These are phyloP conservation scores for Platypus cylindrus DNA, from an alignment of 2,888 invertebrate species.

Conservation along the genomic window DNA sequence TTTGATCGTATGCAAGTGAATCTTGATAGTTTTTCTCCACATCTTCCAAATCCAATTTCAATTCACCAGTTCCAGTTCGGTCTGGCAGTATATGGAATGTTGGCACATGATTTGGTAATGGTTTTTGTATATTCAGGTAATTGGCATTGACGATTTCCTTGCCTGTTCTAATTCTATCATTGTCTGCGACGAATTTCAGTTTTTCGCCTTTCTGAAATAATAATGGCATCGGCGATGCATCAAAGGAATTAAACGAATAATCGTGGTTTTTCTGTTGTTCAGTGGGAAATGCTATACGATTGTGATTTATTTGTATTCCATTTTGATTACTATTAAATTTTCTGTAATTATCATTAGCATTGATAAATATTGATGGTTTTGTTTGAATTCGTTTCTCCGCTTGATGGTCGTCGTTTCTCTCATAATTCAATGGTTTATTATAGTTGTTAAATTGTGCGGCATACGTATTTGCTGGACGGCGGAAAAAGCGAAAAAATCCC, in stretches of 20 bases:
- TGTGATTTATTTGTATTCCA: not conserved
- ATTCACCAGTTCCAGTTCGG: slow-evolving; percentile 40
- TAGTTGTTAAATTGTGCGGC: slow-evolving; percentile 18
- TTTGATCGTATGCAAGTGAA: slow-evolving; percentile 7
- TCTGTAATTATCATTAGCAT: slow-evolving; percentile 2
- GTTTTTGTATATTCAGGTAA: slow-evolving; percentile 25
- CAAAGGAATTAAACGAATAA: too few relatives aligned
- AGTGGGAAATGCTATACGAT: not conserved
- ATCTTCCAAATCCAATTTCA: slow-evolving; percentile 32
- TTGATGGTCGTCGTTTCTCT: slow-evolving; percentile 1
- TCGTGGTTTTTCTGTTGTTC: not conserved
- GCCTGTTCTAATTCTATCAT: slow-evolving; percentile 13
- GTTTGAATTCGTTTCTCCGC: slow-evolving; percentile 20
- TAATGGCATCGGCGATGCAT: not conserved
- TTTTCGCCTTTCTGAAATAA: slow-evolving; percentile 3
- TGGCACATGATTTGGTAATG: slow-evolving; percentile 25
- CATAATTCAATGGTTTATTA: slow-evolving; percentile 8
- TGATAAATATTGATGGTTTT: slow-evolving; percentile 8
- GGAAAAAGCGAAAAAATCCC: slow-evolving; percentile 72
- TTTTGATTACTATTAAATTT: not conserved
- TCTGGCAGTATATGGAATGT: slow-evolving; percentile 39
- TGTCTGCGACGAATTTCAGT: slow-evolving; percentile 17
- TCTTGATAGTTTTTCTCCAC: slow-evolving; percentile 10
- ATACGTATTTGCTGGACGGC: slow-evolving; percentile 24
- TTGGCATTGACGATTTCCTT: slow-evolving; percentile 17